A percentile compares a stretch with the other conserved stretches of the same genome.
phyloP scores from a whole-genome alignment of 2,888 invertebrate species.

The Anarsia innoxiella region DNA sequence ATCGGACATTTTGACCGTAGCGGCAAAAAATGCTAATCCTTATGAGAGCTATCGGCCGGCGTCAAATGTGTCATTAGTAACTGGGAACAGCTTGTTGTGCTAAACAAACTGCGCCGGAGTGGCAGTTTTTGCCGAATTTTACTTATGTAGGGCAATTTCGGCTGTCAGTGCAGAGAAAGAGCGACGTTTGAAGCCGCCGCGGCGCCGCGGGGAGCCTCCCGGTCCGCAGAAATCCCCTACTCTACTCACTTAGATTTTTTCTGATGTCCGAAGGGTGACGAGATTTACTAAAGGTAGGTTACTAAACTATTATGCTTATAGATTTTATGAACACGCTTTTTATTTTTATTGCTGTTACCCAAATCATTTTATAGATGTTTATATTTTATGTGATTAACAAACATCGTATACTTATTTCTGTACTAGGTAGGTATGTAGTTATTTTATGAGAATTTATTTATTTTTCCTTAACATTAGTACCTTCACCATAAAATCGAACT shows the following conservation, averaged over 20 bases:
- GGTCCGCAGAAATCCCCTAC: constrained; percentile 59
- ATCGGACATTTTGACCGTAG: constrained; percentile 16
- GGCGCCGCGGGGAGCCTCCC: constrained; percentile 53
- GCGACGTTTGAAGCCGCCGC: constrained; percentile 54
- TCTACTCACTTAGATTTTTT: constrained; percentile 45
- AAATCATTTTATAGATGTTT: background rate
- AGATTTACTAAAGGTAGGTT: too few relatives aligned
- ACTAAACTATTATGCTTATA: constrained; percentile 12
- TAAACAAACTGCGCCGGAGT: constrained; percentile 60
- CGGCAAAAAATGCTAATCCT: constrained; percentile 27
- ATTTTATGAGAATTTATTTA: too few relatives aligned
- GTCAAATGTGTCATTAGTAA: constrained; percentile 53
- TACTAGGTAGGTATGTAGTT: too few relatives aligned
- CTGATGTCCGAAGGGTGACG: constrained; percentile 27
- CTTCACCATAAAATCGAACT: too few relatives aligned
- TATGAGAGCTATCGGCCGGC: constrained; percentile 36
- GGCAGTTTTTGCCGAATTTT: constrained; percentile 34
- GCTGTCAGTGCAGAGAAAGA: constrained; percentile 59
- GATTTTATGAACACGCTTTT: constrained; percentile 5
- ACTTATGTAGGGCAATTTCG: constrained; percentile 60
- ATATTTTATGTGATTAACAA: too few relatives aligned
- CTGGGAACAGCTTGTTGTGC: constrained; percentile 55
- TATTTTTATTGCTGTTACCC: constrained; percentile 1
- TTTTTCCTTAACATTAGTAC: too few relatives aligned
- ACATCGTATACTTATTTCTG: too few relatives aligned